Evolutionary conservation across 37 sponge, comb jelly and placozoan genomes (phyloP).

Genomic region (Hexactinellida sp.): DNA sequence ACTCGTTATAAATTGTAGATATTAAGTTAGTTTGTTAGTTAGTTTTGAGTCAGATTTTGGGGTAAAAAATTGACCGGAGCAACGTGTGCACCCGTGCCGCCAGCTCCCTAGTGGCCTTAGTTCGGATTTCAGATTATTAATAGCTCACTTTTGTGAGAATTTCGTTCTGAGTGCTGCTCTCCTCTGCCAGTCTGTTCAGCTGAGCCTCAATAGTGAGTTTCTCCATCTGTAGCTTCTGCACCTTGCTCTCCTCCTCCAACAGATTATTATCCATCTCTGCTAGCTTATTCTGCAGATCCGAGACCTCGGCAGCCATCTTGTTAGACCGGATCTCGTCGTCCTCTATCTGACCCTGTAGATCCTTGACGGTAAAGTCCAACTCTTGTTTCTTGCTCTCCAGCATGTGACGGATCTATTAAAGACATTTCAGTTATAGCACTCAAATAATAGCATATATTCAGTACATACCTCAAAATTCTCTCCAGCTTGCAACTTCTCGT

Average conservation of each 20-base stretch:
- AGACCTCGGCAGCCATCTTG: conserved; percentile 54
- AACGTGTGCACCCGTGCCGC: too few species aligned
- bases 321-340: conserved; percentile 66
- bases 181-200: conserved; percentile 20
- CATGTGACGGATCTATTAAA: conserved; percentile 48
- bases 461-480: conserved; percentile 80
- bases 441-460: background rate
- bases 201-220: conserved; percentile 24
- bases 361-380: conserved; percentile 67
- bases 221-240: conserved; percentile 68
- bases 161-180: background rate
- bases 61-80: too few species aligned
- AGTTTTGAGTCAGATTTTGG: too few species aligned
- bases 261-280: conserved; percentile 43
- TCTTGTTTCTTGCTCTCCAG: conserved; percentile 74
- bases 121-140: too few species aligned
- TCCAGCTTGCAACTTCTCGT: conserved; percentile 73
- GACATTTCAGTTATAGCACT: background rate
- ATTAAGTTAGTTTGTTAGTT: too few species aligned
- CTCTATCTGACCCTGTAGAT: conserved; percentile 55
- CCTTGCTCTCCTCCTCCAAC: conserved; percentile 64
- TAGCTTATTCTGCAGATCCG: conserved; percentile 68
- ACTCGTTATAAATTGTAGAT: too few species aligned
- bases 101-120: too few species aligned
- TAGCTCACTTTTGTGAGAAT: background rate